Evolutionary conservation across 2,113 vertebrate species (phyloP).

Genomic region (Alosa alosa): DNA sequence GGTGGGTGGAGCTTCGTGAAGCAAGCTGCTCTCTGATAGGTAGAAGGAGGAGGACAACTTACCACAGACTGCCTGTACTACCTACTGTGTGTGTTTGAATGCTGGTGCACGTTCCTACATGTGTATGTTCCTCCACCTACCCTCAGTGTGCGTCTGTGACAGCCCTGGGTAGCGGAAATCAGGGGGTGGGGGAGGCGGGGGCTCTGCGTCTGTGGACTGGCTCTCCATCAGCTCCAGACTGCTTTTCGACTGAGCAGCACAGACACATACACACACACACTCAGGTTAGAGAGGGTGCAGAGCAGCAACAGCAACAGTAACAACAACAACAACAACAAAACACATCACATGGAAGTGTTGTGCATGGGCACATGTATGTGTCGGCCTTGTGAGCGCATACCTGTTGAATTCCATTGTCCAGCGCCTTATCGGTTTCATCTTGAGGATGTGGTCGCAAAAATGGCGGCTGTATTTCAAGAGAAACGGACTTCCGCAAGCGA

Average conservation of each 20-base stretch:
- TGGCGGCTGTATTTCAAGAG: conserved; percentile 83
- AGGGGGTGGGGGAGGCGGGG: conserved; percentile 93
- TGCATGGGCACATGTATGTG: neutral
- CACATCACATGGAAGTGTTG: neutral
- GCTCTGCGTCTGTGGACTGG: conserved; percentile 91
- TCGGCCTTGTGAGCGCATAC: conserved; percentile 56
- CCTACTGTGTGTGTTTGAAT: neutral
- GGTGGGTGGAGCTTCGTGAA: conserved; percentile 86
- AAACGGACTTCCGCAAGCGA: conserved; percentile 75
- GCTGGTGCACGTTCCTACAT: neutral
- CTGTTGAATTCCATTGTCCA: conserved; percentile 95
- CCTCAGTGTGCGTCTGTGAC: conserved; percentile 83
- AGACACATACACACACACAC: conserved; percentile 23
- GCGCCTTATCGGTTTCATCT: conserved; percentile 82
- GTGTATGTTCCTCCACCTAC: conserved; percentile 64
- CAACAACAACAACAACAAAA: neutral
- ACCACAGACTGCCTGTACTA: neutral
- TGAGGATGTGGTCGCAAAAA: conserved; percentile 84
- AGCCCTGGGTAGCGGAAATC: conserved; percentile 90
- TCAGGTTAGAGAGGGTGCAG: neutral
- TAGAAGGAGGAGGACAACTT: conserved; percentile 26
- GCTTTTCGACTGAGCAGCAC: conserved; percentile 81
- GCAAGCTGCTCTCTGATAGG: conserved; percentile 81
- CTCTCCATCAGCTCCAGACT: conserved; percentile 93
- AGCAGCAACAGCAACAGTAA: neutral